Conservation (phyloP, 2,888 invertebrate genomes). For the Cerastis leucographa region DNA sequence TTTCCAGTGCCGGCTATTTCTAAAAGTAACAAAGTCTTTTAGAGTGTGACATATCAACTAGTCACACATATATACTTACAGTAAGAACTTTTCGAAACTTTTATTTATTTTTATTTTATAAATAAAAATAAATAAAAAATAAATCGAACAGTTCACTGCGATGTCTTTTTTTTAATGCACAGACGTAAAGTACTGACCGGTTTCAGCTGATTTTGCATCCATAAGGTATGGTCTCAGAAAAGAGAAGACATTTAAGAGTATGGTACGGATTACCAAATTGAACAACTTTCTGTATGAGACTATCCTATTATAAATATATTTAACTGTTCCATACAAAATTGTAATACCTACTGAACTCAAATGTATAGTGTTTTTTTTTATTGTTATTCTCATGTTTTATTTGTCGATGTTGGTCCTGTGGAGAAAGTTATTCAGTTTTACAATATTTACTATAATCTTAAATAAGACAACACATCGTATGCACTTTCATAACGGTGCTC, state of each 20-base stretch:
- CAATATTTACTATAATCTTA: not conserved
- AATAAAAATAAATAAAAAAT: too few species aligned
- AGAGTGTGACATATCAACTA: not conserved
- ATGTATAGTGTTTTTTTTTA: not conserved
- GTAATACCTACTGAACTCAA: not conserved
- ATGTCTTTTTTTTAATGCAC: not conserved
- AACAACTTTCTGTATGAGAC: not conserved
- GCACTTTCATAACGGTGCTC: not conserved
- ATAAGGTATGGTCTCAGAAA: not conserved
- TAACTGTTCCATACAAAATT: not conserved
- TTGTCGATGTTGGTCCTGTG: not conserved
- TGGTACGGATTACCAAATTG: not conserved
- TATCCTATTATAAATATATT: not conserved
- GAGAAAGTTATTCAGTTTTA: not conserved
- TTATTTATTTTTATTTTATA: too few species aligned
- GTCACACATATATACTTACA: not conserved
- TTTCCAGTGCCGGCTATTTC: not conserved
- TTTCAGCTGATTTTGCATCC: not conserved
- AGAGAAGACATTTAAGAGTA: not conserved
- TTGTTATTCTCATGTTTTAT: not conserved
- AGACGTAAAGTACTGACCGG: not conserved
- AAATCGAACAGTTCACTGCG: not conserved
- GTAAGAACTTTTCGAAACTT: too few species aligned
- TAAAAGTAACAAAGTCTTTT: not conserved
- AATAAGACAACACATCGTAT: not conserved